phyloP scores from a whole-genome alignment of 30 jellyfish, hydroid and myxozoan species.

The Nemopilema nomurai region DNA sequence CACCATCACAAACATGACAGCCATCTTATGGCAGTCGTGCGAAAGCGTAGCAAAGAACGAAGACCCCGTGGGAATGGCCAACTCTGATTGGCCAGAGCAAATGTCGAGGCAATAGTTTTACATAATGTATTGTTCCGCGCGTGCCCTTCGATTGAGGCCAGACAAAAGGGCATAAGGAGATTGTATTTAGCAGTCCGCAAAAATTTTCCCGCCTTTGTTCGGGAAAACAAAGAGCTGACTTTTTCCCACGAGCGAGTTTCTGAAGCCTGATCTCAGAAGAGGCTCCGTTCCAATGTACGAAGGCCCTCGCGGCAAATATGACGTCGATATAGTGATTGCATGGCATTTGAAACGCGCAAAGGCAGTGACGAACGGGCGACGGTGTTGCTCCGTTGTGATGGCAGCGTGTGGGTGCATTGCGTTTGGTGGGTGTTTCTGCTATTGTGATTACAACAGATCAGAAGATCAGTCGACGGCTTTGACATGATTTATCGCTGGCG shows the following conservation, averaged over 20 bases:
- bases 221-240: constrained; percentile 57
- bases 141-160: constrained; percentile 83
- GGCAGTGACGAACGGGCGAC: background rate
- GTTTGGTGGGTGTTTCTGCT: background rate
- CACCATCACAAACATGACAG: constrained; percentile 54
- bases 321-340: background rate
- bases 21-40: constrained; percentile 88
- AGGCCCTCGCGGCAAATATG: background rate
- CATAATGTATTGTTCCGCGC: constrained; percentile 74
- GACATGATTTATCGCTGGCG: constrained; percentile 32
- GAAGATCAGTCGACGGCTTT: constrained; percentile 38
- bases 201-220: constrained; percentile 71
- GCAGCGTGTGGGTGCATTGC: background rate
- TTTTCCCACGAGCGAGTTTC: constrained; percentile 76
- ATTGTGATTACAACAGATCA: constrained; percentile 27
- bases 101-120: constrained; percentile 72
- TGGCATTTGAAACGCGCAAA: background rate
- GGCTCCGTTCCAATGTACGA: background rate
- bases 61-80: constrained; percentile 92
- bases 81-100: constrained; percentile 65
- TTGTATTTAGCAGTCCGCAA: constrained; percentile 74
- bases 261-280: constrained; percentile 35
- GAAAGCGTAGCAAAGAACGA: constrained; percentile 56
- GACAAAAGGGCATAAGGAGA: constrained; percentile 83
- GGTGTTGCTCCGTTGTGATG: background rate